These are phyloP conservation scores for Rhopalosiphum padi DNA, from an alignment of 1,140 invertebrate genomes.

Conservation along the genomic window DNA sequence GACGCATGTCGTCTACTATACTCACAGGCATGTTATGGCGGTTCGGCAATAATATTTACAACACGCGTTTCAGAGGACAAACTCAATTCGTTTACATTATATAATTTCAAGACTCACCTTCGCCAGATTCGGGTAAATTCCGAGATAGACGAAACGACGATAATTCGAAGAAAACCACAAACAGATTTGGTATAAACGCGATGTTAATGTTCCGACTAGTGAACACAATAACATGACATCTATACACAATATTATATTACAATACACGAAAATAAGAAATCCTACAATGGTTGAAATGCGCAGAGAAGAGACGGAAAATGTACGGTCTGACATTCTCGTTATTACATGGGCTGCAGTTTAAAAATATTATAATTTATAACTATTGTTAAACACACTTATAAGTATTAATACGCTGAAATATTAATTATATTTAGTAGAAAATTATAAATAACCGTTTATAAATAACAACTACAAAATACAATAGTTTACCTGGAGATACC, in stretches of 20 bases:
- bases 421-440: background rate
- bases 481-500: background rate
- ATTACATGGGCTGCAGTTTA: background rate
- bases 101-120: background rate
- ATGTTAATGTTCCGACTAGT: background rate
- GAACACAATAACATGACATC: background rate
- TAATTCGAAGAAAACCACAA: background rate
- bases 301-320: background rate
- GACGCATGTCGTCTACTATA: background rate
- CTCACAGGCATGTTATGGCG: background rate
- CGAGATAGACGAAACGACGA: background rate
- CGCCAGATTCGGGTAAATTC: background rate
- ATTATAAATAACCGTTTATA: background rate
- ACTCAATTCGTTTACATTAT: background rate
- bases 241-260: no score
- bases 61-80: background rate
- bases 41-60: background rate
- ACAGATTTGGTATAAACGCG: background rate
- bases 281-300: background rate
- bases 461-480: background rate
- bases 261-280: no score
- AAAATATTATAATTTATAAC: no score
- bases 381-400: background rate
- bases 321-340: background rate
- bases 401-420: background rate